Percentiles rank a stretch among this genome's conserved stretches.
Evolutionary conservation across 1,140 invertebrate species (phyloP).

Genomic region (Rhynchophorus ferrugineus): DNA sequence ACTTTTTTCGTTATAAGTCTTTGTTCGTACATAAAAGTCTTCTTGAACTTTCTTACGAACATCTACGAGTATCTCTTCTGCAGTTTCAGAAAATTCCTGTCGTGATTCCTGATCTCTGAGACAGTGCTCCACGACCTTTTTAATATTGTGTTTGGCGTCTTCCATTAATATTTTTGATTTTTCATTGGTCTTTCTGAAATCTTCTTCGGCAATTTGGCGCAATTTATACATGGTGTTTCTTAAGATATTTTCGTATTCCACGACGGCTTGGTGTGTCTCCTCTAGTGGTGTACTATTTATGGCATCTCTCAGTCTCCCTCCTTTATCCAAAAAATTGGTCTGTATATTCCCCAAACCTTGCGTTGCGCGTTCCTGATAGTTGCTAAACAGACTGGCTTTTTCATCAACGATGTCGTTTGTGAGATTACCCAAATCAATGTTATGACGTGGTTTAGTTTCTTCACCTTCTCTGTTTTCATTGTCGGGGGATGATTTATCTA

Average conservation of each 20-base stretch:
- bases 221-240: slow-evolving; percentile 4
- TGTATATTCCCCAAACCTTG: slow-evolving; percentile 1
- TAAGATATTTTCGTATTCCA: slow-evolving; percentile 5
- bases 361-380: not conserved
- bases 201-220: slow-evolving; percentile 3
- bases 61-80: slow-evolving; percentile 1
- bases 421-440: not conserved
- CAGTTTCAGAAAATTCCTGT: slow-evolving; percentile 3
- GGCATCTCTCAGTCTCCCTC: not conserved
- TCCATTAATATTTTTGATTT: slow-evolving; percentile 5
- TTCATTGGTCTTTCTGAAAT: not conserved
- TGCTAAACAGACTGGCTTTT: not conserved
- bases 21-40: not conserved
- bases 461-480: not conserved
- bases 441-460: not conserved
- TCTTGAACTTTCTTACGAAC: slow-evolving; percentile 8
- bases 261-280: not conserved
- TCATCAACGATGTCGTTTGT: not conserved
- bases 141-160: slow-evolving; percentile 7
- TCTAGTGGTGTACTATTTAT: not conserved
- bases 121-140: slow-evolving; percentile 1
- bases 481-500: not conserved
- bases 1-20: not conserved
- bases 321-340: slow-evolving; percentile 1
- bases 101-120: not conserved